Base-by-base conservation (phyloP, 1,140 invertebrate species). In the Scaptomyza graminum region DNA sequence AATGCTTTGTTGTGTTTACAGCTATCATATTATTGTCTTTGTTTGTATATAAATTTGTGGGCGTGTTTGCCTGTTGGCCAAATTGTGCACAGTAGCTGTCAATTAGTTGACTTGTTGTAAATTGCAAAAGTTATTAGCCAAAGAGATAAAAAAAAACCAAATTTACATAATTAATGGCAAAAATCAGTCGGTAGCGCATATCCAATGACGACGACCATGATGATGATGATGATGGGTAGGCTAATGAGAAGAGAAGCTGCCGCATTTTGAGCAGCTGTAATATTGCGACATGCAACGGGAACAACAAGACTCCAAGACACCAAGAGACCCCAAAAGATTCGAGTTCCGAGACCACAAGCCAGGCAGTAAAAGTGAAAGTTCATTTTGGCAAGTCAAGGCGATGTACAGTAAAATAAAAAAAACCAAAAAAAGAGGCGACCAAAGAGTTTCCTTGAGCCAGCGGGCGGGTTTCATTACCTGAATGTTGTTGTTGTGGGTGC, bases 151-250 rank as follows among this genome's bases (percentile, higher is more conserved):
- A 51, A 39, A 52, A 66, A 34, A 51, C 52, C 71, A 75, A 84
- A 90, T 90, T 90, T 90, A 72, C 88, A 90, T 90, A 90, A 90
- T 90, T 90, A 79, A 90, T 89, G 83, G 71, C 62, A 70, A 81
- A 80, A 88, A 83, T 73, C 70, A 56, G 50, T 41, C 61, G 43
- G 37, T 55, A 68, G 52, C 37, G 37, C 47, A 34, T 12, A 18
- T 46, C 49, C n/a, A 56, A 47, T n/a, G n/a, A n/a, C n/a, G n/a
- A n/a, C n/a, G n/a, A n/a, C n/a, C n/a, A n/a, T n/a, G 55, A 6
- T 15, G 54, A 34, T 15, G 13, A 50, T 18, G 59, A 34, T 49
- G 59, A 51, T 31, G 25, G 47, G 50, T 47, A 31, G 61, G 52
- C 74, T 73, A 73, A 16, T 46, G 39, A 47, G 56, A 47, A 47